These are phyloP conservation scores for Galaxias olidus DNA, from an alignment of 2,797 vertebrate species.

Conservation along the genomic window DNA sequence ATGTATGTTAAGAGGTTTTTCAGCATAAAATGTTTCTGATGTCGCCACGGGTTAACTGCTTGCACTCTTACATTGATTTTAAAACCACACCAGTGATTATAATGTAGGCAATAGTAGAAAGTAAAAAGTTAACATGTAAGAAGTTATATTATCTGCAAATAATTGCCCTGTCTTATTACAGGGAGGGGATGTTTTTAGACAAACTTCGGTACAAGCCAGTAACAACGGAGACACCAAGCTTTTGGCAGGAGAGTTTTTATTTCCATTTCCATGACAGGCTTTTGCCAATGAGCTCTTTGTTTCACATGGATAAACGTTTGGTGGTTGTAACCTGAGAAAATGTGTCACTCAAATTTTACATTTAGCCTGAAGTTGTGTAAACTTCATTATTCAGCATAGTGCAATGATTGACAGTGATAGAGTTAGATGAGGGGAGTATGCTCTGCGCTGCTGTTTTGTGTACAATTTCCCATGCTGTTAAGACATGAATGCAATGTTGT, in stretches of 20 bases:
- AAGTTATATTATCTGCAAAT: conserved; percentile 57
- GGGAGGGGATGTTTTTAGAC: conserved; percentile 60
- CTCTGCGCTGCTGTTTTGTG: conserved; percentile 18
- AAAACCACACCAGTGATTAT: no score
- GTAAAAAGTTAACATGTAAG: no score
- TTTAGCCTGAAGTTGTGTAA: conserved; percentile 66
- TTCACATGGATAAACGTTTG: conserved; percentile 49
- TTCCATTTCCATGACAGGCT: conserved; percentile 53
- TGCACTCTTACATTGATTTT: not conserved
- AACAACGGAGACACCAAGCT: conserved; percentile 59
- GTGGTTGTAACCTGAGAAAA: conserved; percentile 61
- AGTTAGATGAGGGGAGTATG: conserved; percentile 27
- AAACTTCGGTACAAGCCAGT: conserved; percentile 44
- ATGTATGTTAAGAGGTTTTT: not conserved
- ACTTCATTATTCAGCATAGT: conserved; percentile 48
- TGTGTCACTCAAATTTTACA: conserved; percentile 64
- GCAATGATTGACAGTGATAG: conserved; percentile 43
- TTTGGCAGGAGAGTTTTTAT: conserved; percentile 51
- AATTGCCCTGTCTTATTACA: conserved; percentile 58
- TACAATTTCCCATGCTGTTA: conserved; percentile 28
- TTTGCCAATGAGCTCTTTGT: conserved; percentile 67
- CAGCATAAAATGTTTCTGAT: not conserved
- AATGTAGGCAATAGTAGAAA: no score
- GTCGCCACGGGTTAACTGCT: conserved; percentile 53
- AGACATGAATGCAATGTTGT: not conserved